A percentile compares a stretch with the other conserved stretches of the same genome.
phyloP scores from a whole-genome alignment of 2,113 vertebrate genomes.

The Eolophus roseicapilla region DNA sequence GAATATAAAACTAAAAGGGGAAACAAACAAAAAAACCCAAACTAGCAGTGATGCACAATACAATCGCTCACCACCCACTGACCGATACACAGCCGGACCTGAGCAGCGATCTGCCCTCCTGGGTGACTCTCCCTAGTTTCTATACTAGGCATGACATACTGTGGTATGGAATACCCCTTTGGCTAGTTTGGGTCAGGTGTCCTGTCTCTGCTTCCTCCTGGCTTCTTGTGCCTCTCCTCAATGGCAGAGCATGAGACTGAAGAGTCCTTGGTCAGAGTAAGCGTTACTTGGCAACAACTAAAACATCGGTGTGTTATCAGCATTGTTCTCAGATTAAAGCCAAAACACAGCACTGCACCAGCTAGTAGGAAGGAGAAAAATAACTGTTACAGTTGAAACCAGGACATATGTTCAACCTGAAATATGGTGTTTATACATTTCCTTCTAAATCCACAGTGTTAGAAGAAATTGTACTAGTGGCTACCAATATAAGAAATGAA shows the following conservation, averaged over 20 bases:
- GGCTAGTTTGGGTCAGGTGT: background rate
- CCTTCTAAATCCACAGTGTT: background rate
- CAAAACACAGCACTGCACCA: background rate
- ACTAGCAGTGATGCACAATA: background rate
- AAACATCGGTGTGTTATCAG: background rate
- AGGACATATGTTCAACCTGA: background rate
- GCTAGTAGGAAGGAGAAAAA: background rate
- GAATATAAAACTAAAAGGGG: background rate
- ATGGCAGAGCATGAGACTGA: background rate
- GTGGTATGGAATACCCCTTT: background rate
- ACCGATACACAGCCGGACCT: background rate
- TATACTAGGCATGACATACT: background rate
- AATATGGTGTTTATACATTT: background rate
- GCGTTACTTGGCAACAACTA: background rate
- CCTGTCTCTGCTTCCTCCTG: background rate
- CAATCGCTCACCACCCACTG: background rate
- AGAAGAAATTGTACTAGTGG: background rate
- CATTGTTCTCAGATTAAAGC: background rate
- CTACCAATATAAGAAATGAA: background rate
- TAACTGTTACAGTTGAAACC: background rate
- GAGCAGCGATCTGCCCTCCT: background rate
- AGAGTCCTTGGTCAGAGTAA: background rate
- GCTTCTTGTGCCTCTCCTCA: background rate
- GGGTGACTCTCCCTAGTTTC: background rate
- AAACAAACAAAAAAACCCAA: background rate